Evolutionary conservation across 1,140 invertebrate genomes (phyloP), one percentile per base, ranked within the genome.

Genomic region (Arctopsyche grandis): DNA sequence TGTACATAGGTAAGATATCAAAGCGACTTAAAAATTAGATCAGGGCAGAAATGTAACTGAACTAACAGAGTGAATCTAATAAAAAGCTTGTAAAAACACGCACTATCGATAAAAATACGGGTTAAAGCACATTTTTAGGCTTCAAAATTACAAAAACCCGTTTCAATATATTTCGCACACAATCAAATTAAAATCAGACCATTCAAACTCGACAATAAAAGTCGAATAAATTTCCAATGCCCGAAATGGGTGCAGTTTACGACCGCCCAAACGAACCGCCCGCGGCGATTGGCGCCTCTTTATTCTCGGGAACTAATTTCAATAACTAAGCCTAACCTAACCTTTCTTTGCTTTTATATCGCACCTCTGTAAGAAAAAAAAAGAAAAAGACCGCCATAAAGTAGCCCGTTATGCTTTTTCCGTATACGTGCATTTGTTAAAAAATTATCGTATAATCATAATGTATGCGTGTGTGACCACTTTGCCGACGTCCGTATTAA

Each of bases 331-430:
- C 21, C 63, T 24, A 26, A 66, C 63, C 63, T 66, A 38, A 38
- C 29, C 16, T 66, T 66, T 66, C 24, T n/a, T 66, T 22, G 63
- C 63, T 22, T 24, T 24, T 66, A 66, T 66, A 66, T 60, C 56
- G 21, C 56, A 60, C 56, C 56, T 60, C 56, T 9, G 14, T 9
- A 60, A 60, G 19, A 60, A 14, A 19, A 52, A 14, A 52, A 46
- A 52, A 52, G 16, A 60, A 60, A 60, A 19, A 60, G 21, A 19
- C 9, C 56, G 9, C 1, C 56, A 60, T 60, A 60, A 60, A 60
- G 56, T 60, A 60, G 56, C 56, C 56, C 56, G 21, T 60, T 60
- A 60, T 60, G 56, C 16, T 60, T 16, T 56, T 16, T 60, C 56
- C 29, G 7, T 38, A 38, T 38, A 38, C 29, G 29, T 38, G 29